These are phyloP conservation scores for Neria commutata DNA, from an alignment of 2,888 invertebrate genomes.

Conservation along the genomic window DNA sequence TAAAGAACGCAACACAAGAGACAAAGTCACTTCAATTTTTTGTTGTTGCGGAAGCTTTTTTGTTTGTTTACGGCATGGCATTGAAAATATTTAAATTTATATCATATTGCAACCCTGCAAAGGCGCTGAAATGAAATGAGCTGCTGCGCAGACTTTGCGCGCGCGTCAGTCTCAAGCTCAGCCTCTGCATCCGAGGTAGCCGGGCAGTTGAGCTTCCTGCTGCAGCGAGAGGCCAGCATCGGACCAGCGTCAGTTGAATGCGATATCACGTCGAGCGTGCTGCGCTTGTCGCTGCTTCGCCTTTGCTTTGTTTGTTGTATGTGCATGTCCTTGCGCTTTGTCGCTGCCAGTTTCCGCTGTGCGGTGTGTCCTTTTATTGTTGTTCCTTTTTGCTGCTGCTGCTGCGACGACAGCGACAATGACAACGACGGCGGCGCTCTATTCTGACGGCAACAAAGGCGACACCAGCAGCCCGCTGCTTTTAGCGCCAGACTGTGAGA, in stretches of 20 bases:
- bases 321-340: too few species aligned
- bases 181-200: not conserved
- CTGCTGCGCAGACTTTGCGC: not conserved
- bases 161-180: not conserved
- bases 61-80: constrained; percentile 41
- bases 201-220: too few species aligned
- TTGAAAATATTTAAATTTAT: constrained; percentile 41
- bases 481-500: constrained; percentile 2
- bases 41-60: too few species aligned
- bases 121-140: not conserved
- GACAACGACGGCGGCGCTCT: not conserved
- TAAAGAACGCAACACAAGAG: not conserved
- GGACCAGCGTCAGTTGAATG: too few species aligned
- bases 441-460: constrained; percentile 32
- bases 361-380: too few species aligned
- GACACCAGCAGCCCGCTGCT: constrained; percentile 25
- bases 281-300: not conserved
- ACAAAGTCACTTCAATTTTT: not conserved
- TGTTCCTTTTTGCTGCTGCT: not conserved
- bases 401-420: constrained; percentile 23
- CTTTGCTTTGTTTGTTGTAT: constrained; percentile 9
- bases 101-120: constrained; percentile 34
- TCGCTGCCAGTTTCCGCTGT: too few species aligned
- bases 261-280: not conserved
- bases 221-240: too few species aligned